Evolutionary conservation across 2,113 vertebrate genomes (phyloP), one percentile per base, ranked within the genome.

Genomic region (Chaenocephalus aceratus): DNA sequence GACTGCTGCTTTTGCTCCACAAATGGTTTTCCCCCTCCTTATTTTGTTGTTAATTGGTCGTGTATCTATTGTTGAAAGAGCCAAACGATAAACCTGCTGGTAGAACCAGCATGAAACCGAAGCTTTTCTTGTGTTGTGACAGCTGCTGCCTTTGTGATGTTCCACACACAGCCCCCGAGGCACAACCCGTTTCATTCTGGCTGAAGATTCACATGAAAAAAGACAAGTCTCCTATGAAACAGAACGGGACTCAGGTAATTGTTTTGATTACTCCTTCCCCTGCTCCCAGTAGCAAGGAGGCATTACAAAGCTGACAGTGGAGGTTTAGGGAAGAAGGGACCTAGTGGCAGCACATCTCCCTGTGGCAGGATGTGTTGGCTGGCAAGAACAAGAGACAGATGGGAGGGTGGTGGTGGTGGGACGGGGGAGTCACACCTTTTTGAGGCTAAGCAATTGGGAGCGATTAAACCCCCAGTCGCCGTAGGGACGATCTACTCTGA

Each of bases 121-220:
- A 76, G 78, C 73, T 65, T 83, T 16, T 79, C 81, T 56, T 62
- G 71, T 87, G 82, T 86, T 81, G 74, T 89, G 90, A 90, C 89
- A 90, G 89, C 86, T 91, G 91, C 70, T 79, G 80, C 77, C 58
- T 83, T 83, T 86, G 80, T 92, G 90, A 88, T 88, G 86, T 68
- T 87, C 67, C 53, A 68, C 77, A 82, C 73, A 86, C 86, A 45
- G 68, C 73, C 79, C 86, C 78, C 69, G 68, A 86, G 84, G 86
- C 86, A 82, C 73, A 87, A 80, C 83, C 83, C 73, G 82, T 83
- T 89, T 84, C 72, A 71, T 82, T 88, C 69, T 69, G 76, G 88
- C 73, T 51, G 82, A 74, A 78, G 84, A 86, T 51, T 84, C 75
- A 81, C 58, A 82, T 52, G 71, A 54, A 81, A 68, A 81, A 66